These are phyloP conservation scores for Pteromalus puparum DNA, from an alignment of 1,140 invertebrate genomes.

Conservation along the genomic window DNA sequence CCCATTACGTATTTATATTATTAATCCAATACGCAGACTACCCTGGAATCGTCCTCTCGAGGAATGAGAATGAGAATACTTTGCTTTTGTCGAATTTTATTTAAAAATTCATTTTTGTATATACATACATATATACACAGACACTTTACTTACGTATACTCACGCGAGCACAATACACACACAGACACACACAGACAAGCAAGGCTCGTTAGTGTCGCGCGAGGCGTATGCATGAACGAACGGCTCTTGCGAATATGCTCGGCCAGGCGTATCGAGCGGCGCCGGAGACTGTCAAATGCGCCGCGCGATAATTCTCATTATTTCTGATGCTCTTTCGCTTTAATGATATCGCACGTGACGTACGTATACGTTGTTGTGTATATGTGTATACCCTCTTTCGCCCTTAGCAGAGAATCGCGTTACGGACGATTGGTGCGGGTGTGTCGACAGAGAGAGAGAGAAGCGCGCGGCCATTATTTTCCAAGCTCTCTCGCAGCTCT, in stretches of 20 bases:
- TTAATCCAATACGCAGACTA: conserved; percentile 61
- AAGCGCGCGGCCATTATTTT: not conserved
- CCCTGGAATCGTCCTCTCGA: not conserved
- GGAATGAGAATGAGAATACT: not conserved
- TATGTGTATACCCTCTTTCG: not conserved
- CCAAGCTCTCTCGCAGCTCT: not conserved
- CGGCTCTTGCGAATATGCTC: not conserved
- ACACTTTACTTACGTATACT: no score
- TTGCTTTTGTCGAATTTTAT: no score
- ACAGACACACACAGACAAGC: not conserved
- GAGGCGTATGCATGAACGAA: conserved; percentile 7
- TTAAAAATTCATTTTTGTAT: no score
- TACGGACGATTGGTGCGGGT: not conserved
- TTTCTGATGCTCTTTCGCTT: conserved; percentile 11
- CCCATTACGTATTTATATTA: conserved; percentile 63
- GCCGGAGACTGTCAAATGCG: not conserved
- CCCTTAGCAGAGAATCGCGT: not conserved
- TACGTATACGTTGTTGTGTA: not conserved
- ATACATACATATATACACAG: no score
- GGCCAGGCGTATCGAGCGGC: not conserved
- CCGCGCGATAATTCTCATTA: conserved; percentile 20
- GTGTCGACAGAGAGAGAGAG: no score
- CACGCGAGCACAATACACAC: not conserved
- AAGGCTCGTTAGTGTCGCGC: conserved; percentile 21
- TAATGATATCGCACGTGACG: not conserved